Evolutionary conservation across 2,888 invertebrate genomes (phyloP).

Genomic region (Orthosia gracilis): DNA sequence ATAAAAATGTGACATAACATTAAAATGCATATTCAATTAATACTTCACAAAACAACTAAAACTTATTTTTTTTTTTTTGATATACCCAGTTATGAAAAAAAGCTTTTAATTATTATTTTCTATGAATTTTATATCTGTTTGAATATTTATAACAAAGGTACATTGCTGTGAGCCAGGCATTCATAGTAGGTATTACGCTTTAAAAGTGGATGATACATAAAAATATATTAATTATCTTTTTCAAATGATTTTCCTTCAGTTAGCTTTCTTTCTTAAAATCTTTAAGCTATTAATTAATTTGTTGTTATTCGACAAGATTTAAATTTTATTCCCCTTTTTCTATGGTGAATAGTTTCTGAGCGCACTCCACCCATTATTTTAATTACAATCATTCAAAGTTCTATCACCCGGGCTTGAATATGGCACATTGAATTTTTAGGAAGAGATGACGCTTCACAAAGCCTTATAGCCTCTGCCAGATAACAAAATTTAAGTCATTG

Average conservation of each 20-base stretch:
- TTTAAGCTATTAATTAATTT: conserved; percentile 23
- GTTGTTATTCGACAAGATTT: conserved; percentile 59
- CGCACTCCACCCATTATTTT: background rate
- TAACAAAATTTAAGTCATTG: no score
- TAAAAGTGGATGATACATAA: conserved; percentile 62
- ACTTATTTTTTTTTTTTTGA: conserved; percentile 26
- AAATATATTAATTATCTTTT: conserved; percentile 64
- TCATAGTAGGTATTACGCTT: conserved; percentile 33
- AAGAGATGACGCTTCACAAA: background rate
- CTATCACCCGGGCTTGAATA: background rate
- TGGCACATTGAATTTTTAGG: conserved; percentile 20
- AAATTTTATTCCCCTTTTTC: background rate
- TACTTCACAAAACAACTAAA: conserved; percentile 25
- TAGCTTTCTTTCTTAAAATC: conserved; percentile 38
- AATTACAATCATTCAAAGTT: background rate
- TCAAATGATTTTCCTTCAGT: conserved; percentile 49
- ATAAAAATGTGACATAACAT: conserved; percentile 19
- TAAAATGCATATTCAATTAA: conserved; percentile 39
- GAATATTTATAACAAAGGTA: conserved; percentile 53
- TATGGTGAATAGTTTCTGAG: background rate
- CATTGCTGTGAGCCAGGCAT: conserved; percentile 43
- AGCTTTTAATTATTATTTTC: conserved; percentile 42
- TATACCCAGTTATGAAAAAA: conserved; percentile 50
- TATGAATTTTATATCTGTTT: conserved; percentile 37
- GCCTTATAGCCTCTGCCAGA: no score